phyloP scores from a whole-genome alignment of 1,140 invertebrate species.

The Hypothenemus hampei region DNA sequence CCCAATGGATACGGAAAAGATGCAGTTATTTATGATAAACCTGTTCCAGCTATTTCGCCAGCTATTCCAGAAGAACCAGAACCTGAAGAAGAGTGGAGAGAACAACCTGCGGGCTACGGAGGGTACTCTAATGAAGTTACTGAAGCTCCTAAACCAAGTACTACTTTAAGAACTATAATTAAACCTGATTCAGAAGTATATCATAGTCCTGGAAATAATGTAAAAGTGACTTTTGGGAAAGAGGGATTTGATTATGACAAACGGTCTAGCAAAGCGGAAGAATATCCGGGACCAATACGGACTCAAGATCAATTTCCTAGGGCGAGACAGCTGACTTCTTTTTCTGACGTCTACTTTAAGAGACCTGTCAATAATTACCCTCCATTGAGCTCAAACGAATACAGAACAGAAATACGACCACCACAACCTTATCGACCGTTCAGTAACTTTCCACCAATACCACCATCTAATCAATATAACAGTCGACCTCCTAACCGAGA shows the following conservation, averaged over 20 bases:
- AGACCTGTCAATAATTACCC: slow-evolving; percentile 20
- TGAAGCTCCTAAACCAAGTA: slow-evolving; percentile 56
- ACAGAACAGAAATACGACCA: slow-evolving; percentile 34
- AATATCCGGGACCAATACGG: slow-evolving; percentile 45
- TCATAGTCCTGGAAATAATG: slow-evolving; percentile 63
- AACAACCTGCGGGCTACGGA: slow-evolving; percentile 33
- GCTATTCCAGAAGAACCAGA: slow-evolving; percentile 55
- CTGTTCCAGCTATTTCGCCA: slow-evolving; percentile 67
- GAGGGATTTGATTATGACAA: slow-evolving; percentile 54
- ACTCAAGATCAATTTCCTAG: slow-evolving; percentile 51
- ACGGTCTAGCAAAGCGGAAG: slow-evolving; percentile 46
- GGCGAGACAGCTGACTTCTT: slow-evolving; percentile 40
- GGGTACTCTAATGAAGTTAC: slow-evolving; percentile 44
- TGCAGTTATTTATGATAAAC: slow-evolving; percentile 70
- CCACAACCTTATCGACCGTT: slow-evolving; percentile 44
- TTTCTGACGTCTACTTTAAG: slow-evolving; percentile 30
- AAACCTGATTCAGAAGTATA: slow-evolving; percentile 77
- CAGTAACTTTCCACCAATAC: slow-evolving; percentile 39
- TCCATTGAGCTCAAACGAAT: slow-evolving; percentile 41
- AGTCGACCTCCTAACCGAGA: slow-evolving; percentile 24
- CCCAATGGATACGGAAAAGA: slow-evolving; percentile 60
- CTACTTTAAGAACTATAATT: slow-evolving; percentile 75
- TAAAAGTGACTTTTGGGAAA: slow-evolving; percentile 70
- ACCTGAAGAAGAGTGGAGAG: slow-evolving; percentile 37
- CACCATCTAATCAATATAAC: slow-evolving; percentile 32